These are phyloP conservation scores for Euproctis similis DNA, from an alignment of 2,888 invertebrate species.

Conservation along the genomic window DNA sequence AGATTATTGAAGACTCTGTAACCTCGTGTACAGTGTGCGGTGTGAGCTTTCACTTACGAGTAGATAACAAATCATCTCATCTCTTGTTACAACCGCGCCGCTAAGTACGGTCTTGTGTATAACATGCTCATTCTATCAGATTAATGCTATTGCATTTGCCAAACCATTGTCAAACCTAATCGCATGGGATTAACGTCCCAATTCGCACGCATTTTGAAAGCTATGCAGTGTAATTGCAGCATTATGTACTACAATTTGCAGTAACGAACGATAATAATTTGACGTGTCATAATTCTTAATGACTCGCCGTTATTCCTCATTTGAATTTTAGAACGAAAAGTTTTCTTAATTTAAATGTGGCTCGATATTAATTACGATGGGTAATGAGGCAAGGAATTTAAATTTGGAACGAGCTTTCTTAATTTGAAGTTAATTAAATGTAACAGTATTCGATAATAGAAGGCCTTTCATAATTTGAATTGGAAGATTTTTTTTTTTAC, in stretches of 20 bases:
- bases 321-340: background rate
- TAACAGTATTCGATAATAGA: background rate
- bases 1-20: too few species aligned
- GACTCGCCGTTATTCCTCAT: too few species aligned
- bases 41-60: too few species aligned
- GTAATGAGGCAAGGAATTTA: too few species aligned
- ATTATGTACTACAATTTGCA: too few species aligned
- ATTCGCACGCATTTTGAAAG: conserved; percentile 1
- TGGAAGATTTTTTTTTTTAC: too few species aligned
- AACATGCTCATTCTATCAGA: conserved; percentile 20
- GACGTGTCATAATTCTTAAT: too few species aligned
- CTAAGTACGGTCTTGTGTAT: conserved; percentile 24
- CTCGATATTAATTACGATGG: too few species aligned
- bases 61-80: conserved; percentile 11
- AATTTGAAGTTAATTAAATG: too few species aligned
- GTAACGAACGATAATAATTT: too few species aligned
- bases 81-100: conserved; percentile 9
- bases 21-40: too few species aligned
- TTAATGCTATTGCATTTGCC: conserved; percentile 12
- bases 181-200: conserved; percentile 3
- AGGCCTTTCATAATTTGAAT: background rate
- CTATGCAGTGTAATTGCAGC: conserved; percentile 8
- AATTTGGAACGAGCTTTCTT: too few species aligned
- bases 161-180: conserved; percentile 10
- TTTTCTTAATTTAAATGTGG: background rate